Base-by-base conservation (phyloP, 1,140 invertebrate genomes). In the Drosophila biarmipes region DNA sequence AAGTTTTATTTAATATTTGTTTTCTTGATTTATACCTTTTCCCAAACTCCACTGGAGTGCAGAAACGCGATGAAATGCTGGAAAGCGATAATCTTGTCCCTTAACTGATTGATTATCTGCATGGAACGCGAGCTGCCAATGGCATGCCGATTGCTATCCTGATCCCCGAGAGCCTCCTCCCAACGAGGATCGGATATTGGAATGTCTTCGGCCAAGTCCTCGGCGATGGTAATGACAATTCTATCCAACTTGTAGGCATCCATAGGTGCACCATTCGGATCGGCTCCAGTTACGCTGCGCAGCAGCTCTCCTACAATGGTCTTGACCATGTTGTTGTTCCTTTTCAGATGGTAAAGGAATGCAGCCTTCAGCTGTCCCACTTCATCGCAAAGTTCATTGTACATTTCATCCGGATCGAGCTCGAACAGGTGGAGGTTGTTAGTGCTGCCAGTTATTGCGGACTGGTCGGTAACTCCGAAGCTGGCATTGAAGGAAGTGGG, bases 111-210 rank as follows among this genome's bases (percentile, higher is more conserved):
- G 2, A 94, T 91, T 61, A 97, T 95, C 91, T 98, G 96, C 92
- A 98, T 94, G 2, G 97, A 96, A 37, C 94, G 92, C 1, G 94
- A 95, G 73, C 94, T 94, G 14, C 94, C 95, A n/a, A 95, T 82
- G 14, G 92, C 92, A 74, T 87, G 53, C 11, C 81, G 80, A 52
- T 77, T 68, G 7, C 51, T 46, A 7, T 78, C 73, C 12, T 78
- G 57, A 17, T 85, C 68, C 8, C 67, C 61, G 11, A 82, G 37
- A 61, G 74, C 66, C 66, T 92, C 78, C 43, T 94, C 94, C 97
- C 96, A 98, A 74, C 97, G 93, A 2, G 97, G 98, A 94, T 99
- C 98, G 48, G 96, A 95, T 2, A 95, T 95, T 7, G 98, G 98
- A 72, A 95, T 95, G 92, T 98, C 97, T 92, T 98, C 96, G 45